These are phyloP conservation scores for Orius laevigatus DNA, from an alignment of 1,140 invertebrate species.

Conservation along the genomic window DNA sequence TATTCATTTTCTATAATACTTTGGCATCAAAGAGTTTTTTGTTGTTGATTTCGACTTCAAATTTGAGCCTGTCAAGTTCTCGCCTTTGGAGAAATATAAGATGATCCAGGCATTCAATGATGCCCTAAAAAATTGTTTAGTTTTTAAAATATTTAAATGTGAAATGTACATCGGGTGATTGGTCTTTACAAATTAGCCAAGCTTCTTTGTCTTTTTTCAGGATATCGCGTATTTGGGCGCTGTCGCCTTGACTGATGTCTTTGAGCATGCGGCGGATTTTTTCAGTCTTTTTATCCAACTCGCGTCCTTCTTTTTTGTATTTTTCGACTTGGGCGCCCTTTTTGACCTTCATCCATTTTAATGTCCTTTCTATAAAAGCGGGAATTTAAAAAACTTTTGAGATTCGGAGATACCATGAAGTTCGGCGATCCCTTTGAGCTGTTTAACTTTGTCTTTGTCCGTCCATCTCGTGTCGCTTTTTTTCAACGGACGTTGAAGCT, in stretches of 20 bases:
- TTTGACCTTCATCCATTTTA: conserved; percentile 7
- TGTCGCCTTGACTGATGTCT: neutral
- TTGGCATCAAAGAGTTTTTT: conserved; percentile 6
- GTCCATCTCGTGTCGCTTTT: neutral
- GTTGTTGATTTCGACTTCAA: conserved; percentile 1
- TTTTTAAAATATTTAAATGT: no score
- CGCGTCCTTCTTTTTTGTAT: conserved; percentile 4
- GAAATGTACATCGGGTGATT: neutral
- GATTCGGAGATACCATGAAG: no score
- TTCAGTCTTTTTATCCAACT: conserved; percentile 4
- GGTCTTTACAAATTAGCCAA: conserved; percentile 3
- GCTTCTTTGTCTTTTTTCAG: conserved; percentile 7
- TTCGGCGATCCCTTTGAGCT: conserved; percentile 3
- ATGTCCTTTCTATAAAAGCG: neutral
- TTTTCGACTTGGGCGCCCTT: neutral
- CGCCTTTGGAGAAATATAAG: conserved; percentile 4
- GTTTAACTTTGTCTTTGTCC: conserved; percentile 6
- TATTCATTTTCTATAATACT: conserved; percentile 3
- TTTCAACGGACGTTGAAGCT: no score
- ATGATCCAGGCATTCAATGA: conserved; percentile 3
- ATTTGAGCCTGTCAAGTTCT: conserved; percentile 1
- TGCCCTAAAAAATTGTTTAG: neutral
- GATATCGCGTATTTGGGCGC: conserved; percentile 1
- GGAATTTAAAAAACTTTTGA: no score
- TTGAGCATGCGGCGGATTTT: conserved; percentile 1